phyloP scores from a whole-genome alignment of 2,888 invertebrate genomes.

The Ormyrus thymus region DNA sequence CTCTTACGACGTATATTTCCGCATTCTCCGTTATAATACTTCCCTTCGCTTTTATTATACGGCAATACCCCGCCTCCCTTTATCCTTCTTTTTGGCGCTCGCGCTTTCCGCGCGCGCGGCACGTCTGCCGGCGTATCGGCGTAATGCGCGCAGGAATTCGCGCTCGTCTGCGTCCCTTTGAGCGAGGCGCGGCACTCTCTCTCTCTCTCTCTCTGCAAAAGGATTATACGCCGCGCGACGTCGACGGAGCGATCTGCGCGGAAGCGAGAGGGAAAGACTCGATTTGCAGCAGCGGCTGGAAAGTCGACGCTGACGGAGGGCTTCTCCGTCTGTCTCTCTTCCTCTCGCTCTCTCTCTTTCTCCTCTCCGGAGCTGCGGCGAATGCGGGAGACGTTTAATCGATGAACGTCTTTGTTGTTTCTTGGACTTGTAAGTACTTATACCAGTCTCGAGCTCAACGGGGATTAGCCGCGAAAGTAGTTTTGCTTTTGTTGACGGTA shows the following conservation, averaged over 20 bases:
- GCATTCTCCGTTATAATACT: conserved; percentile 51
- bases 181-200: conserved; percentile 38
- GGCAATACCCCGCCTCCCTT: conserved; percentile 9
- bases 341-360: no score
- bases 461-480: not conserved
- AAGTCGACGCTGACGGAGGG: conserved; percentile 17
- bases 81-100: conserved; percentile 20
- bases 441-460: not conserved
- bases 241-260: conserved; percentile 21
- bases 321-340: no score
- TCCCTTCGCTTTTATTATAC: conserved; percentile 31
- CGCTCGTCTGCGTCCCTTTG: conserved; percentile 50
- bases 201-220: conserved; percentile 30
- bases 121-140: not conserved
- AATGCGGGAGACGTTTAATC: conserved; percentile 37
- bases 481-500: not conserved
- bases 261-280: conserved; percentile 22
- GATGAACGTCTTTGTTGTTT: conserved; percentile 43
- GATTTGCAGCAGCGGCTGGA: conserved; percentile 20
- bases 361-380: not conserved
- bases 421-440: conserved; percentile 8
- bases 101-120: conserved; percentile 1
- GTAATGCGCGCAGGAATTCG: conserved; percentile 60
- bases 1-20: conserved; percentile 38
- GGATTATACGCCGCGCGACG: conserved; percentile 45